phyloP scores from a whole-genome alignment of 1,140 invertebrate species.

The Sycophaga agraensis region DNA sequence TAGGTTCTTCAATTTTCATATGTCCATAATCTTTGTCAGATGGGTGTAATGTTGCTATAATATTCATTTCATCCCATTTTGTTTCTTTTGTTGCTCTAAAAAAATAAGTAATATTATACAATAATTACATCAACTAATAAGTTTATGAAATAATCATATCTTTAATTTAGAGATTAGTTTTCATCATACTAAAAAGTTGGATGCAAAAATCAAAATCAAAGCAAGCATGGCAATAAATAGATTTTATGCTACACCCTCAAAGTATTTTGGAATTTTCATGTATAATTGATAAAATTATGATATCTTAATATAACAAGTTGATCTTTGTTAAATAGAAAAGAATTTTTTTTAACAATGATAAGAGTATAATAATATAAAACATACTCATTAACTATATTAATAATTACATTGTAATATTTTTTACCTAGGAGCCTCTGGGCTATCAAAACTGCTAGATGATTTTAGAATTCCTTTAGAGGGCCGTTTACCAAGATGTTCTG shows the following conservation, averaged over 20 bases:
- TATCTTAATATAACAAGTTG: too few relatives aligned
- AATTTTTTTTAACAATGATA: too few relatives aligned
- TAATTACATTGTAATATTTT: too few relatives aligned
- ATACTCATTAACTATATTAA: too few relatives aligned
- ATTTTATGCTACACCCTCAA: too few relatives aligned
- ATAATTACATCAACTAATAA: neutral
- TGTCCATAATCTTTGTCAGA: slow-evolving; percentile 98
- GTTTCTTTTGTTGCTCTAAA: slow-evolving; percentile 73
- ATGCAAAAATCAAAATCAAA: too few relatives aligned
- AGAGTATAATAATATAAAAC: neutral
- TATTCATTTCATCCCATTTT: slow-evolving; percentile 99
- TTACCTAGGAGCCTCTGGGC: slow-evolving; percentile 59
- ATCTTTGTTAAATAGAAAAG: too few relatives aligned
- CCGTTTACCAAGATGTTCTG: slow-evolving; percentile 56
- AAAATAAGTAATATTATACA: neutral
- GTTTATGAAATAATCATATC: neutral
- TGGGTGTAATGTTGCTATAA: slow-evolving; percentile 96
- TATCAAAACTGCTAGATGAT: slow-evolving; percentile 85
- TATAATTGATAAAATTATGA: too few relatives aligned
- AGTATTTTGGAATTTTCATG: too few relatives aligned
- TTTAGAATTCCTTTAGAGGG: slow-evolving; percentile 91
- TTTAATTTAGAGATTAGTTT: too few relatives aligned
- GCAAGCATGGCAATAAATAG: too few relatives aligned
- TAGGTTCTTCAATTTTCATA: slow-evolving; percentile 99
- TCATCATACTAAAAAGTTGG: too few relatives aligned